phyloP scores from a whole-genome alignment of 1,140 invertebrate genomes.

The Aleiodes sp. region DNA sequence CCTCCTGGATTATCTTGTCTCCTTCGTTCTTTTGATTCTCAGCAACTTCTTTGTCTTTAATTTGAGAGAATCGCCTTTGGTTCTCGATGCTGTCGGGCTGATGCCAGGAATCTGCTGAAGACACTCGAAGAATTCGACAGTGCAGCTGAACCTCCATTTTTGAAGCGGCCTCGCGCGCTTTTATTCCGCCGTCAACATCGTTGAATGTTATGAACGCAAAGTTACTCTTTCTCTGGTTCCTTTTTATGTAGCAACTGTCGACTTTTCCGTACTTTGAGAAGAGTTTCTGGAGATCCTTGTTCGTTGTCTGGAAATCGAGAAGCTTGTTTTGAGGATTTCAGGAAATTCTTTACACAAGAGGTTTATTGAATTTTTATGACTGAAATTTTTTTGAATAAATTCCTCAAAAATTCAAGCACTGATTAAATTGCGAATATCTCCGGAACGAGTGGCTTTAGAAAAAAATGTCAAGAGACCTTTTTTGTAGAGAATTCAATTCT shows the following conservation, averaged over 20 bases:
- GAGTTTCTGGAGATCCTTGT: slow-evolving; percentile 49
- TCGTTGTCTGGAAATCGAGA: slow-evolving; percentile 50
- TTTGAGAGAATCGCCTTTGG: slow-evolving; percentile 42
- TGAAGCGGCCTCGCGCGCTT: slow-evolving; percentile 48
- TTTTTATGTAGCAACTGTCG: slow-evolving; percentile 55
- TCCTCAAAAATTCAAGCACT: no score
- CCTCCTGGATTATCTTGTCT: slow-evolving; percentile 31
- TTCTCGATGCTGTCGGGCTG: slow-evolving; percentile 59
- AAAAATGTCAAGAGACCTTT: no score
- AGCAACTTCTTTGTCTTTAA: slow-evolving; percentile 34
- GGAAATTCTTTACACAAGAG: no score
- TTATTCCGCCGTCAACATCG: slow-evolving; percentile 44
- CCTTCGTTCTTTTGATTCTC: slow-evolving; percentile 20
- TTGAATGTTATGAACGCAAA: slow-evolving; percentile 59
- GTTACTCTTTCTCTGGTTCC: slow-evolving; percentile 51
- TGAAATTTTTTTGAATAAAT: no score
- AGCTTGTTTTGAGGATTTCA: slow-evolving; percentile 25
- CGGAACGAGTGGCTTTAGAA: no score
- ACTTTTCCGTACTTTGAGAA: slow-evolving; percentile 58
- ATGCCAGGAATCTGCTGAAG: slow-evolving; percentile 61
- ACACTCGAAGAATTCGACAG: slow-evolving; percentile 54
- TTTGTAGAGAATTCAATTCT: no score
- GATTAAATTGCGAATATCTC: no score
- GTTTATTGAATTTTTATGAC: neutral
- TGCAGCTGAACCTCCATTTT: slow-evolving; percentile 52